Conservation (phyloP, 2,888 invertebrate genomes). For the Drosophila quasianomalipes region DNA sequence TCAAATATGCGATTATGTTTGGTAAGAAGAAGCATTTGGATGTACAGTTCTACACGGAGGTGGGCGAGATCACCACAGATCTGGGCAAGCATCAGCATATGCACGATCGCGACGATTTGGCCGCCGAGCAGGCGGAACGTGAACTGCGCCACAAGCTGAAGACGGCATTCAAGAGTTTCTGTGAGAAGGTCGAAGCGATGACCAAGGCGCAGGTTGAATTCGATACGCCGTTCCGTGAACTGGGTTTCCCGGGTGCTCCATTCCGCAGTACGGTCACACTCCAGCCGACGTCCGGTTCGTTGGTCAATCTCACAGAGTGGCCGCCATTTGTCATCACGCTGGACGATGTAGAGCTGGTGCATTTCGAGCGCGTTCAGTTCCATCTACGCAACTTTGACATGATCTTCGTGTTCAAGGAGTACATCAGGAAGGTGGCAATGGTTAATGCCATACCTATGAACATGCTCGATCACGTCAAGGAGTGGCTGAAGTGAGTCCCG, state of each 20-base stretch:
- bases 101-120: conserved; percentile 99
- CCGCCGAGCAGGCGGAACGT: conserved; percentile 99
- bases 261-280: conserved; percentile 97
- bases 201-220: conserved; percentile 99
- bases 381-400: conserved; percentile 99
- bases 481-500: conserved; percentile 97
- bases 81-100: conserved; percentile 99
- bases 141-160: conserved; percentile 98
- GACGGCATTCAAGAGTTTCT: conserved; percentile 99
- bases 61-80: conserved; percentile 99
- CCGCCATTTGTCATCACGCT: conserved; percentile 99
- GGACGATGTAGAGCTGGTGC: conserved; percentile 98
- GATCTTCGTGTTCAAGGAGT: conserved; percentile 99
- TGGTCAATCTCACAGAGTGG: conserved; percentile 99
- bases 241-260: conserved; percentile 99
- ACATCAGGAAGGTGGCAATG: conserved; percentile 96
- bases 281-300: conserved; percentile 98
- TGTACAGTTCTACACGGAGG: conserved; percentile 99
- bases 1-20: conserved; percentile 99
- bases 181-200: conserved; percentile 97
- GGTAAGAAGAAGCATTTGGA: conserved; percentile 99
- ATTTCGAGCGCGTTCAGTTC: conserved; percentile 99
- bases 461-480: conserved; percentile 99
- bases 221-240: conserved; percentile 98
- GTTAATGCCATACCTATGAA: conserved; percentile 99